phyloP scores from a whole-genome alignment of 2,113 vertebrate species.

The Micromys minutus region DNA sequence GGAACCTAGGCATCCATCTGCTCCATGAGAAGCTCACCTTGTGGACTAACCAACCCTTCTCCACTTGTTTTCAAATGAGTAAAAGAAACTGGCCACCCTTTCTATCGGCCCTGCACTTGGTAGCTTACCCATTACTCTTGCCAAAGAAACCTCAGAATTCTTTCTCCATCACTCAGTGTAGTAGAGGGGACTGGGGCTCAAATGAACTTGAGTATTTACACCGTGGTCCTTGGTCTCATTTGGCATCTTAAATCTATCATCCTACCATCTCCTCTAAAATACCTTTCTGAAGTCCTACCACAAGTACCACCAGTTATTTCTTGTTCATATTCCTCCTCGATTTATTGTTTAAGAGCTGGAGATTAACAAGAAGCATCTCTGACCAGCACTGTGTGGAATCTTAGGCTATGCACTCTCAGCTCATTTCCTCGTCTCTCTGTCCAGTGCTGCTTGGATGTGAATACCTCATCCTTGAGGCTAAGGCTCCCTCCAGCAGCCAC shows the following conservation, averaged over 20 bases:
- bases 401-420: background rate
- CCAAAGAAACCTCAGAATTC: background rate
- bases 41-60: background rate
- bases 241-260: background rate
- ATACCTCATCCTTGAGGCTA: background rate
- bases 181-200: background rate
- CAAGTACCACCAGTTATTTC: background rate
- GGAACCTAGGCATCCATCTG: background rate
- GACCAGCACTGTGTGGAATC: background rate
- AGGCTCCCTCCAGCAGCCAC: background rate
- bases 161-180: background rate
- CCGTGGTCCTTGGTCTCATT: background rate
- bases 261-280: background rate
- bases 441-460: background rate
- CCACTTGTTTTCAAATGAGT: background rate
- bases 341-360: background rate
- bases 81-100: background rate
- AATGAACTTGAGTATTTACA: background rate
- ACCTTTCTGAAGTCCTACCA: background rate
- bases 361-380: background rate
- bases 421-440: background rate
- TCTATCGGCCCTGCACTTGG: background rate
- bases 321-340: background rate
- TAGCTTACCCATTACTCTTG: background rate
- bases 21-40: background rate